phyloP scores from a whole-genome alignment of 2,797 vertebrate species.

The Tapera naevia region DNA sequence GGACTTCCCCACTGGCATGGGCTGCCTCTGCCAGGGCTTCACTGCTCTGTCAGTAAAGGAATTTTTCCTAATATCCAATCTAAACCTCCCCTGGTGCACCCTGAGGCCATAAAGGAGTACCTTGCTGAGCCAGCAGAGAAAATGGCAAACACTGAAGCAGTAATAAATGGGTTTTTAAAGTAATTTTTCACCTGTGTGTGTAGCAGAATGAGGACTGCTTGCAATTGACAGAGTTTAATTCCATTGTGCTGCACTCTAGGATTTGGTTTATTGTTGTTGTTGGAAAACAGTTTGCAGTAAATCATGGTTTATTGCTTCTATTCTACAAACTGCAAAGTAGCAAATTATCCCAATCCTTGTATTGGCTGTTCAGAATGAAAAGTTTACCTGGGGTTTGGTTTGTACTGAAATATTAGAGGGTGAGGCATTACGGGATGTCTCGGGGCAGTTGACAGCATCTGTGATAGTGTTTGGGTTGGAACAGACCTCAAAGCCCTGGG shows the following conservation, averaged over 20 bases:
- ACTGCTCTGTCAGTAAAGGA: too few relatives aligned
- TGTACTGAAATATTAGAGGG: background rate
- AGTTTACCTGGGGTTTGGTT: background rate
- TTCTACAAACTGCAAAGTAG: background rate
- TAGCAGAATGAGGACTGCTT: background rate
- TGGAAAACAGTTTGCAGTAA: background rate
- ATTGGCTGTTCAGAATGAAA: background rate
- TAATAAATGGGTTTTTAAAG: background rate
- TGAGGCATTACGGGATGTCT: background rate
- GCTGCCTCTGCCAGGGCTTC: too few relatives aligned
- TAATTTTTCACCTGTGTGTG: background rate
- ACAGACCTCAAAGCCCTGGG: too few relatives aligned
- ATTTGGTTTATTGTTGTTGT: slow-evolving; percentile 13
- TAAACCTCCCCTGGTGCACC: too few relatives aligned
- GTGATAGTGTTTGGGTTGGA: background rate
- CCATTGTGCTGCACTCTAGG: accelerated
- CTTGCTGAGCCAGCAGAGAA: background rate
- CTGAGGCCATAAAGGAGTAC: background rate
- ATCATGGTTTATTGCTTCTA: slow-evolving; percentile 12
- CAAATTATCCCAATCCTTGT: background rate
- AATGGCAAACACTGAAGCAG: background rate
- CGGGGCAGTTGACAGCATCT: background rate
- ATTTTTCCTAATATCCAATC: too few relatives aligned
- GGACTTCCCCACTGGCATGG: too few relatives aligned
- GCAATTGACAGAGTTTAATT: background rate